Evolutionary conservation across 2,113 vertebrate species (phyloP), one percentile per base, ranked within the genome.

Genomic region (Parus major): DNA sequence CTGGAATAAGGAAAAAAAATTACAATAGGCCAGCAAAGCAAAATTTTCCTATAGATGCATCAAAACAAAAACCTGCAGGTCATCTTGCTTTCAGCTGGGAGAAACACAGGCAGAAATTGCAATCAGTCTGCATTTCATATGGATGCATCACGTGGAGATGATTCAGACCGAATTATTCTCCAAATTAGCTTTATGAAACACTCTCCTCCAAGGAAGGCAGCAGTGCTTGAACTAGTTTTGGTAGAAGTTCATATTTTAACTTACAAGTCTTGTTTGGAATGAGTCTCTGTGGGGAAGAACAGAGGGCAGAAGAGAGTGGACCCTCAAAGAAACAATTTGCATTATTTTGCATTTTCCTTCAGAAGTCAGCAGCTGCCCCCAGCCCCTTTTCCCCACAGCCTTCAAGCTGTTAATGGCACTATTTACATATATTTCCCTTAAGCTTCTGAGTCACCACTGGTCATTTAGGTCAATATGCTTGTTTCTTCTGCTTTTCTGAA

Each of bases 111-210:
- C 94, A 95, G 90, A 91, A 88, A 93, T 10, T 77, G 91, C 90
- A 94, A 93, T 90, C 79, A 94, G 85, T 33, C 82, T 92, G 90
- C 85, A 66, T 70, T 96, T 96, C 85, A 95, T 36, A 83, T 0
- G 11, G 55, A 47, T 63, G 42, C 66, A 94, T 73, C 85, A 84
- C 12, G 0, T 81, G 83, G 49, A 78, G 36, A 92, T 79, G 78
- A 95, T 77, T 95, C 85, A 95, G 50, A 57, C 15, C 0, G 0
- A 75, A 81, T 56, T 75, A 77, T 17, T 70, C 82, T 82, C 70
- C 3, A 3, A 73, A 91, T 88, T 39, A 73, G 78, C 63, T 84
- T 86, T 63, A 73, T 12, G 68, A 80, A 88, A 78, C 75, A 24
- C 10, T 33, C 60, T 61, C 36, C 63, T 85, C 23, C 0, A 7